Evolutionary conservation across 1,140 invertebrate species (phyloP).

Genomic region (Drosophila azteca): DNA sequence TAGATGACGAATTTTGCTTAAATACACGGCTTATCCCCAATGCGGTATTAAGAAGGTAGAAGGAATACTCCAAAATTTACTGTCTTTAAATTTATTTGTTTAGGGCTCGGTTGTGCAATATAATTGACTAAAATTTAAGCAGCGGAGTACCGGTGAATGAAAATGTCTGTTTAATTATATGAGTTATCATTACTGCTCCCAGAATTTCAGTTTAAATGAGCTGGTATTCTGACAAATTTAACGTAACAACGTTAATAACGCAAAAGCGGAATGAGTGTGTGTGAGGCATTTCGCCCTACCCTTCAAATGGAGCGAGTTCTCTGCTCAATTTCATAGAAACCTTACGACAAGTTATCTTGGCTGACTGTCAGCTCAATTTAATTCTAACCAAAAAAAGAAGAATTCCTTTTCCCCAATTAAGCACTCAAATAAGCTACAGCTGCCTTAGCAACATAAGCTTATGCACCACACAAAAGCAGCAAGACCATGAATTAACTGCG

Average conservation of each 20-base stretch:
- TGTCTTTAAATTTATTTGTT: no score
- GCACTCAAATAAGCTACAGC: no score
- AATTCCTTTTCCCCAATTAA: conserved; percentile 46
- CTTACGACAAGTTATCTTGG: conserved; percentile 13
- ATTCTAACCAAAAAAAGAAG: conserved; percentile 36
- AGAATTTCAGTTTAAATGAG: conserved; percentile 52
- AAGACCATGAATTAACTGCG: no score
- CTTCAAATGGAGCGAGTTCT: conserved; percentile 19
- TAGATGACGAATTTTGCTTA: conserved; percentile 41
- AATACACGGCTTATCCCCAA: conserved; percentile 45
- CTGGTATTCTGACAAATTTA: conserved; percentile 28
- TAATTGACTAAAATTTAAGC: no score
- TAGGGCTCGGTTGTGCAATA: no score
- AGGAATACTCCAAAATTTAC: background rate
- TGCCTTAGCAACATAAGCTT: background rate
- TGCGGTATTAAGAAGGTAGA: no score
- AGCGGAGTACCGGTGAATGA: no score
- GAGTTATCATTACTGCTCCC: no score
- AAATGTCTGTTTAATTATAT: no score
- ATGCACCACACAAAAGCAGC: background rate
- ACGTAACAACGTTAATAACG: conserved; percentile 55
- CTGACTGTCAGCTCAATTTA: conserved; percentile 23
- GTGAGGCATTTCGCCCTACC: background rate
- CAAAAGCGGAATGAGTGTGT: conserved; percentile 3
- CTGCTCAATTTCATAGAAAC: conserved; percentile 60